phyloP scores from a whole-genome alignment of 2,888 invertebrate genomes.

The Drosophila eohydei region DNA sequence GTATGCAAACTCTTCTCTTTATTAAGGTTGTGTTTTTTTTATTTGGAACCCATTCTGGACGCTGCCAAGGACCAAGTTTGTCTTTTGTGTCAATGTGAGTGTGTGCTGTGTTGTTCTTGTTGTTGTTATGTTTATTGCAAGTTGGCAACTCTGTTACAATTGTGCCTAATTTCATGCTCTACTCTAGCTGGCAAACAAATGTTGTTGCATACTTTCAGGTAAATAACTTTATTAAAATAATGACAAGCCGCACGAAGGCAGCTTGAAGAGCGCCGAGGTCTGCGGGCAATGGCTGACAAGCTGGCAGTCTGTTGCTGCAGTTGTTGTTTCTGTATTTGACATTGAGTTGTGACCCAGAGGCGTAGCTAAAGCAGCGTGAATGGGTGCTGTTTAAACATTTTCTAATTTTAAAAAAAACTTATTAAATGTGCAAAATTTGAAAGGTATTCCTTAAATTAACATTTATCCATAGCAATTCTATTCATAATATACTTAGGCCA shows the following conservation, averaged over 20 bases:
- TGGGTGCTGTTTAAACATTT: background rate
- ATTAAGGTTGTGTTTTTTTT: slow-evolving; percentile 3
- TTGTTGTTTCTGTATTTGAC: slow-evolving; percentile 34
- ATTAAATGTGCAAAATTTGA: too few species aligned
- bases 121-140: slow-evolving; percentile 71
- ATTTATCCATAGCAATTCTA: background rate
- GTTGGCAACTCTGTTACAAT: slow-evolving; percentile 80
- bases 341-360: slow-evolving; percentile 29
- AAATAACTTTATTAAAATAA: slow-evolving; percentile 81
- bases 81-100: slow-evolving; percentile 64
- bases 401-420: background rate
- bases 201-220: slow-evolving; percentile 78
- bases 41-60: slow-evolving; percentile 35
- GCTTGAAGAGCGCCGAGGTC: slow-evolving; percentile 5
- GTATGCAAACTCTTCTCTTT: slow-evolving; percentile 31
- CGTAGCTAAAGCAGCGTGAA: slow-evolving; percentile 7
- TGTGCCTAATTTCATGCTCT: slow-evolving; percentile 77
- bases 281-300: slow-evolving; percentile 32
- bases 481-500: background rate
- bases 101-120: slow-evolving; percentile 26
- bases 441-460: too few species aligned
- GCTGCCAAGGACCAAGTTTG: slow-evolving; percentile 69
- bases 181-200: slow-evolving; percentile 75
- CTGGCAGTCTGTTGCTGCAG: slow-evolving; percentile 37
- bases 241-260: slow-evolving; percentile 62